phyloP scores from a whole-genome alignment of 2,113 vertebrate genomes.

The Triplophysa rosa region DNA sequence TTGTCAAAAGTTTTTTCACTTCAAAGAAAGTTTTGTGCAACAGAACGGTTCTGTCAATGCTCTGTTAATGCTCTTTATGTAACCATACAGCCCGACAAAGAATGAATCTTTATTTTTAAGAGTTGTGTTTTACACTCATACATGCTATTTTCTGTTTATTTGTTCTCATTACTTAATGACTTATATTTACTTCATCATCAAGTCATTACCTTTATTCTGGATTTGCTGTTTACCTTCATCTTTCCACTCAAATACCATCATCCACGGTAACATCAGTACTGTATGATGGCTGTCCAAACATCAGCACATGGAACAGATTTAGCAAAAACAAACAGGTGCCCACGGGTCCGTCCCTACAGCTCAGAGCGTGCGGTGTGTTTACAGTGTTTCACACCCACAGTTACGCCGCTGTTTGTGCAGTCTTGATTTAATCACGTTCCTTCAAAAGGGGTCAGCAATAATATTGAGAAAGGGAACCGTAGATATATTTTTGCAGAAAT shows the following conservation, averaged over 20 bases:
- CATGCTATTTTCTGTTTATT: not conserved
- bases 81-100: too few species aligned
- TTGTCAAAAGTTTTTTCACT: too few species aligned
- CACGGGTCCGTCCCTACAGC: not conserved
- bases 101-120: too few species aligned
- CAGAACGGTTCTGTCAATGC: too few species aligned
- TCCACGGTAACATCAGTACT: constrained; percentile 3
- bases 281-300: constrained; percentile 24
- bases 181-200: not conserved
- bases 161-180: not conserved
- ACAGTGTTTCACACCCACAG: constrained; percentile 42
- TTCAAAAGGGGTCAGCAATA: constrained; percentile 42
- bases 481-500: constrained; percentile 36
- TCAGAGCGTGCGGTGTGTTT: constrained; percentile 34
- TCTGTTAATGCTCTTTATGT: too few species aligned
- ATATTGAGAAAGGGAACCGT: constrained; percentile 31
- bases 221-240: constrained; percentile 21
- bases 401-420: constrained; percentile 37
- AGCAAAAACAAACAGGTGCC: constrained; percentile 45
- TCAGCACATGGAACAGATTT: constrained; percentile 46
- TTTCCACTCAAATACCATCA: constrained; percentile 18
- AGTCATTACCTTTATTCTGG: not conserved
- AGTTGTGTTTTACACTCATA: too few species aligned
- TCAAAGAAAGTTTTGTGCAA: too few species aligned
- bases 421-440: constrained; percentile 44